Percentiles rank a stretch among this genome's conserved stretches.
Conservation (phyloP, 1,140 invertebrate species). For the Procambarus virginalis region DNA sequence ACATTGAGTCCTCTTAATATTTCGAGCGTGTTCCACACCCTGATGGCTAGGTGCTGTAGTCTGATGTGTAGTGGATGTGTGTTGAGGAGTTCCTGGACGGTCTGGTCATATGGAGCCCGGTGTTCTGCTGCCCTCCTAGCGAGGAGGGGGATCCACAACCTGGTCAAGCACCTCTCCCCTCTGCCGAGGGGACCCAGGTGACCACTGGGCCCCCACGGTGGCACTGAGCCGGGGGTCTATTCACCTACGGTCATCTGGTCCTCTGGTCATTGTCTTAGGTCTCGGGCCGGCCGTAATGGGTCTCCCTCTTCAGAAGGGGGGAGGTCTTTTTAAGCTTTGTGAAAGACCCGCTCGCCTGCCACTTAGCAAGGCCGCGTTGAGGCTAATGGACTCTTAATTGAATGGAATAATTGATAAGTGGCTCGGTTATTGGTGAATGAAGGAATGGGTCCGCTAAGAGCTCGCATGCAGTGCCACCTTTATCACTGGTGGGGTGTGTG, state of each 20-base stretch:
- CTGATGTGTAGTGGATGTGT: too few relatives aligned
- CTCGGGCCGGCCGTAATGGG: conserved; percentile 32
- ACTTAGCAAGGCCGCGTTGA: conserved; percentile 50
- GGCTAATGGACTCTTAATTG: conserved; percentile 60
- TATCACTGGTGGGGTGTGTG: too few relatives aligned
- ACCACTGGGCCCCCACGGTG: conserved; percentile 12
- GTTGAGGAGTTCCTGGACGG: too few relatives aligned
- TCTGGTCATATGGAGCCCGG: too few relatives aligned
- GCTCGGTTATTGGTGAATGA: conserved; percentile 25
- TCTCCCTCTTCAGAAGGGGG: conserved; percentile 17
- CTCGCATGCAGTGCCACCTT: too few relatives aligned
- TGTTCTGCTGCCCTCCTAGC: too few relatives aligned
- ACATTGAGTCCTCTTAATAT: too few relatives aligned
- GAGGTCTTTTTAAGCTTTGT: conserved; percentile 10
- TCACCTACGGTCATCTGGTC: conserved; percentile 13
- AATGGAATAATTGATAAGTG: conserved; percentile 62
- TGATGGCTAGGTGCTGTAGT: too few relatives aligned
- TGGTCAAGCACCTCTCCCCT: conserved; percentile 6
- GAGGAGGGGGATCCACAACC: conserved; percentile 4
- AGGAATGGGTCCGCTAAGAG: too few relatives aligned
- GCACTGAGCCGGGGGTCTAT: not conserved
- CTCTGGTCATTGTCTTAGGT: conserved; percentile 55
- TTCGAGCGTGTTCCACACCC: too few relatives aligned
- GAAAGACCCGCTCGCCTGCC: conserved; percentile 46
- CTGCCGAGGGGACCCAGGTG: not conserved